Evolutionary conservation across 2,113 vertebrate species (phyloP).

Genomic region (Tiliqua scincoides): DNA sequence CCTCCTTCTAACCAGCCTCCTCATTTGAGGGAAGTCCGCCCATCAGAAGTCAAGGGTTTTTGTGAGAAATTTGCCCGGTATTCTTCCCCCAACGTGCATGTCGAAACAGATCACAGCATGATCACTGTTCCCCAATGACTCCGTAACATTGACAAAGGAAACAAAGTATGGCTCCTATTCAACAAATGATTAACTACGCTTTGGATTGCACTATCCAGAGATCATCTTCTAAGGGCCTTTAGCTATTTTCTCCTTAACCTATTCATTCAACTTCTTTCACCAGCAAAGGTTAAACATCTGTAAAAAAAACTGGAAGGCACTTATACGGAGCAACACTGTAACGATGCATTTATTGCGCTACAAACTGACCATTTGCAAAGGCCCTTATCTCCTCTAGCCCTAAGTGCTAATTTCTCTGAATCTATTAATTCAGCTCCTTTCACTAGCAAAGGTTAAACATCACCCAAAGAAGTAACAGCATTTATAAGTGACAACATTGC

Average conservation of each 20-base stretch:
- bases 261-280: neutral
- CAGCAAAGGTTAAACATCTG: neutral
- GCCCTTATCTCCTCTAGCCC: neutral
- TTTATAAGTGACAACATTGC: slow-evolving; percentile 1
- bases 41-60: no score
- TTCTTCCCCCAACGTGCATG: no score
- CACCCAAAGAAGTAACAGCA: neutral
- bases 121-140: no score
- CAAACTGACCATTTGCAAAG: neutral
- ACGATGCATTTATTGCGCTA: neutral
- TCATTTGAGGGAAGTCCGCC: no score
- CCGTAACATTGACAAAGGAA: no score
- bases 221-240: neutral
- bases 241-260: neutral
- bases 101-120: no score
- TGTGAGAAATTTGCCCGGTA: no score
- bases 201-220: no score
- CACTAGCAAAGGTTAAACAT: slow-evolving; percentile 12
- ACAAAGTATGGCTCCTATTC: neutral
- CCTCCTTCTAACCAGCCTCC: no score
- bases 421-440: slow-evolving; percentile 23
- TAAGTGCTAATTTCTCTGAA: neutral
- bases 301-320: neutral
- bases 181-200: neutral
- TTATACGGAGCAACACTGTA: neutral